phyloP scores from a whole-genome alignment of 2,888 invertebrate genomes.

The Meteorus colon region DNA sequence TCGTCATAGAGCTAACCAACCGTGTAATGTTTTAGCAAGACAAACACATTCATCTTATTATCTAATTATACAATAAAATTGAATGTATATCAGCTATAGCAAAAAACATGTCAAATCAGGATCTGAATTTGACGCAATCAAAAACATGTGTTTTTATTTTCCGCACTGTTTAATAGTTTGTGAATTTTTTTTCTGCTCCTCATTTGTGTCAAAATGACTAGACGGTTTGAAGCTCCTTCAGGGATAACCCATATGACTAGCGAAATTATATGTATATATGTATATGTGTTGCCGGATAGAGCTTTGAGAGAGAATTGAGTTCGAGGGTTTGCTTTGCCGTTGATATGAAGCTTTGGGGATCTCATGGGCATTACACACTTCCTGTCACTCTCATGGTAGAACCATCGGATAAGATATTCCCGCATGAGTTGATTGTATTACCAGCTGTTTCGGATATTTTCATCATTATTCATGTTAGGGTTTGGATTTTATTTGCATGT shows the following conservation, averaged over 20 bases:
- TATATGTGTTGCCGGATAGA: not conserved
- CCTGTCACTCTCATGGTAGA: slow-evolving; percentile 9
- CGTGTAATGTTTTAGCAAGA: not conserved
- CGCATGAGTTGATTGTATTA: not conserved
- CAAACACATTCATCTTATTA: slow-evolving; percentile 14
- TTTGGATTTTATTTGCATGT: no score
- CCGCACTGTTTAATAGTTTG: slow-evolving; percentile 11
- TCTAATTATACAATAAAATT: not conserved
- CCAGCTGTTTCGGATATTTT: not conserved
- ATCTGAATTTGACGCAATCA: slow-evolving; percentile 48
- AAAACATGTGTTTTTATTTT: slow-evolving; percentile 60
- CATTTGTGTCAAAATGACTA: slow-evolving; percentile 4
- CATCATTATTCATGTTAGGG: not conserved
- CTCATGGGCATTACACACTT: not conserved
- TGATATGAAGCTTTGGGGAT: not conserved
- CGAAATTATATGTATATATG: not conserved
- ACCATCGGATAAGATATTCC: not conserved
- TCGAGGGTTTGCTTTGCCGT: not conserved
- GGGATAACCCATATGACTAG: not conserved
- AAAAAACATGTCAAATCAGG: slow-evolving; percentile 42
- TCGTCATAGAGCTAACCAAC: not conserved
- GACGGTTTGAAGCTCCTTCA: not conserved
- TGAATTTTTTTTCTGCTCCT: not conserved
- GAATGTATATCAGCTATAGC: slow-evolving; percentile 26
- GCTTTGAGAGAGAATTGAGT: not conserved